Percentiles rank a stretch among this genome's conserved stretches.
phyloP scores from a whole-genome alignment of 2,888 invertebrate species.

The Temnothorax ravouxi region DNA sequence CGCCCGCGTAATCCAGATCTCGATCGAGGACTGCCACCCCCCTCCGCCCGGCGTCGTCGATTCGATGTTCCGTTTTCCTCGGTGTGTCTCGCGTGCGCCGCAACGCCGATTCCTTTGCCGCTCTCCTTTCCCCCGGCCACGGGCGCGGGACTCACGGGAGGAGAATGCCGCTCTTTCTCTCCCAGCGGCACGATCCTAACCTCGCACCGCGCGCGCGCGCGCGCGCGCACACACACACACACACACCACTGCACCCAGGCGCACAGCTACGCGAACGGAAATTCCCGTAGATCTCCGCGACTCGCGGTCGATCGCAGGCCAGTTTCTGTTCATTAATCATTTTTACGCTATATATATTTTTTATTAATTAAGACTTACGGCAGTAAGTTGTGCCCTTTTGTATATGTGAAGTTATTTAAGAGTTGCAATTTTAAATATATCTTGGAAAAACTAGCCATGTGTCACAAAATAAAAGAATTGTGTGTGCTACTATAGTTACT shows the following conservation, averaged over 20 bases:
- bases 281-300: slow-evolving; percentile 2
- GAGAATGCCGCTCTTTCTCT: slow-evolving; percentile 40
- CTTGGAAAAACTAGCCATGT: background rate
- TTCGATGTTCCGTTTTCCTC: slow-evolving; percentile 64
- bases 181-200: slow-evolving; percentile 64
- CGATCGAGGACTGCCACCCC: slow-evolving; percentile 56
- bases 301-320: no score
- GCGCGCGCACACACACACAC: slow-evolving; percentile 54
- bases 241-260: slow-evolving; percentile 39
- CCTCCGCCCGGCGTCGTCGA: slow-evolving; percentile 37
- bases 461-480: background rate
- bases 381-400: background rate
- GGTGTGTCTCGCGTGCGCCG: slow-evolving; percentile 28
- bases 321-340: background rate
- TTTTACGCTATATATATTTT: background rate
- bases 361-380: background rate
- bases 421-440: no score
- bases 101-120: slow-evolving; percentile 50
- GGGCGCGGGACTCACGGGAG: no score
- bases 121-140: slow-evolving; percentile 18
- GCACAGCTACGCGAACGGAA: slow-evolving; percentile 39
- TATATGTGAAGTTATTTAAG: background rate
- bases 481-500: background rate
- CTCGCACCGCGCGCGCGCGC: slow-evolving; percentile 68
- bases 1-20: slow-evolving; percentile 85